Evolutionary conservation across 2,888 invertebrate genomes (phyloP).

Genomic region (Camptogramma bilineatum): DNA sequence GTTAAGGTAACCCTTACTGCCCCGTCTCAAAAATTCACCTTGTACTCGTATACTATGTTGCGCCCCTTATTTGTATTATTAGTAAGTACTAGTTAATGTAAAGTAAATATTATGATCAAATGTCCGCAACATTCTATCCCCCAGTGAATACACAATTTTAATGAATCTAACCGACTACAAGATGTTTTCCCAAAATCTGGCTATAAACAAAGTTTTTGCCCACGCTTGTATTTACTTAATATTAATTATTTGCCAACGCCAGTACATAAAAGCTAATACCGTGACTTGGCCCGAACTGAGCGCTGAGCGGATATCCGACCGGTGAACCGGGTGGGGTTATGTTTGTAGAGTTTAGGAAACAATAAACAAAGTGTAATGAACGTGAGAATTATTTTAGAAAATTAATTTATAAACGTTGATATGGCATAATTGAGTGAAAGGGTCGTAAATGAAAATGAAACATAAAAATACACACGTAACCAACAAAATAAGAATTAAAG

Average conservation of each 20-base stretch:
- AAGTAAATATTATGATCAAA: neutral
- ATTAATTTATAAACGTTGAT: neutral
- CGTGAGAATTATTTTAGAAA: neutral
- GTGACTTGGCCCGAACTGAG: conserved; percentile 14
- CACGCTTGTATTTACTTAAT: conserved; percentile 28
- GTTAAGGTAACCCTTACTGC: too few species aligned
- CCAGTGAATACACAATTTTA: neutral
- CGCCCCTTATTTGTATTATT: too few species aligned
- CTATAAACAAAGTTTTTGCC: conserved; percentile 18
- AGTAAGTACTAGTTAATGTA: neutral
- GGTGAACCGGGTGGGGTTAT: neutral
- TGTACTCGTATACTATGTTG: too few species aligned
- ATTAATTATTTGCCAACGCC: conserved; percentile 28
- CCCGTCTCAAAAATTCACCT: too few species aligned
- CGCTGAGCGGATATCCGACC: conserved; percentile 17
- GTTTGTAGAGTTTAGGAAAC: conserved; percentile 8
- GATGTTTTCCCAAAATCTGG: conserved; percentile 20
- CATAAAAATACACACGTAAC: too few species aligned
- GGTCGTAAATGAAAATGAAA: too few species aligned
- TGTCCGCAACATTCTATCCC: neutral
- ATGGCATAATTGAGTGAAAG: neutral
- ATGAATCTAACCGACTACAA: conserved; percentile 2
- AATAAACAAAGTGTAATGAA: conserved; percentile 1
- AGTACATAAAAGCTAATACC: conserved; percentile 12
- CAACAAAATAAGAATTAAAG: too few species aligned